These are phyloP conservation scores for Dendropsophus ebraccatus DNA, from an alignment of 2,113 vertebrate species.

Conservation along the genomic window DNA sequence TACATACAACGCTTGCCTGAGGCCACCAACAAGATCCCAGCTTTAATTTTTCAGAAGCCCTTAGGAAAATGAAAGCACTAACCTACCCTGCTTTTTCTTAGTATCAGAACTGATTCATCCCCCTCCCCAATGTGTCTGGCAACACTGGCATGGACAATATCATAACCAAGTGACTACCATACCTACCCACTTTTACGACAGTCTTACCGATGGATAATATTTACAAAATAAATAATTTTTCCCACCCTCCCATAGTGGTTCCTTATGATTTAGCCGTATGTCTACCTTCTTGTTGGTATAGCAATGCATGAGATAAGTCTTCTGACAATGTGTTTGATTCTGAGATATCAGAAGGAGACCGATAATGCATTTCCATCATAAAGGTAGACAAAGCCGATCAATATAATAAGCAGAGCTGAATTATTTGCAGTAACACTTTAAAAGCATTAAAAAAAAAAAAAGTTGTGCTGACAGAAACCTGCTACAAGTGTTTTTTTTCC, in stretches of 20 bases:
- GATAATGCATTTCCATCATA: not conserved
- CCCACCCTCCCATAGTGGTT: not conserved
- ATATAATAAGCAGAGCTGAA: not conserved
- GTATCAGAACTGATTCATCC: not conserved
- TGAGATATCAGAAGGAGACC: not conserved
- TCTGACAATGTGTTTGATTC: not conserved
- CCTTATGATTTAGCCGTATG: not conserved
- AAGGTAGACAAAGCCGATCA: not conserved
- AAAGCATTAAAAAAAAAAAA: not conserved
- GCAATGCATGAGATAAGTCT: not conserved
- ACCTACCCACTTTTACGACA: not conserved
- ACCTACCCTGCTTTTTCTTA: not conserved
- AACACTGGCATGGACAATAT: too few species aligned
- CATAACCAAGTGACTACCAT: too few species aligned
- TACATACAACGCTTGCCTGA: not conserved
- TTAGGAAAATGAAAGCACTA: too few species aligned
- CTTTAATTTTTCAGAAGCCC: not conserved
- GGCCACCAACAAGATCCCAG: not conserved
- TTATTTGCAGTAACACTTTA: not conserved
- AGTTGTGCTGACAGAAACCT: not conserved
- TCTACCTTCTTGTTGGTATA: not conserved
- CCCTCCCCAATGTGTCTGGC: not conserved
- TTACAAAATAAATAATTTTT: not conserved
- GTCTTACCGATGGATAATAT: not conserved
- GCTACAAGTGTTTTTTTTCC: not conserved